phyloP scores from a whole-genome alignment of 2,113 vertebrate species.

The Siniperca knerii region DNA sequence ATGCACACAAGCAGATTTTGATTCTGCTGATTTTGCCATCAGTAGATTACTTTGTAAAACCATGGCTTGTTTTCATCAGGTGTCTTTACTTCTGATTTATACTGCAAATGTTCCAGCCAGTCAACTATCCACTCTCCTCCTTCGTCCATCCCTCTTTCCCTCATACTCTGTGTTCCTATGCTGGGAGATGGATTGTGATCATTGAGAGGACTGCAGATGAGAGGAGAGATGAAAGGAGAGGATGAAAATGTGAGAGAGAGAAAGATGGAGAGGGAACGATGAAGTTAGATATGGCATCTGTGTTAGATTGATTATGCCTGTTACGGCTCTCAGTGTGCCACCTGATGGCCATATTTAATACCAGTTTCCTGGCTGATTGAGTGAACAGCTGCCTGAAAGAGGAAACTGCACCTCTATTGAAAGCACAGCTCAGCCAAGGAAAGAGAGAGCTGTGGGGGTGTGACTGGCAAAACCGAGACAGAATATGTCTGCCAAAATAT shows the following conservation, averaged over 20 bases:
- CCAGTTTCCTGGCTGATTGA: slow-evolving; percentile 73
- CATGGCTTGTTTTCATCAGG: slow-evolving; percentile 17
- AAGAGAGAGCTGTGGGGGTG: slow-evolving; percentile 31
- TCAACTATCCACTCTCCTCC: slow-evolving; percentile 31
- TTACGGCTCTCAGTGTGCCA: slow-evolving; percentile 64
- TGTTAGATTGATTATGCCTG: slow-evolving; percentile 79
- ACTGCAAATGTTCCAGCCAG: slow-evolving; percentile 45
- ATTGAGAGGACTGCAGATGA: slow-evolving; percentile 62
- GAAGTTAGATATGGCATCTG: slow-evolving; percentile 72
- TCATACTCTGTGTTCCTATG: slow-evolving; percentile 34
- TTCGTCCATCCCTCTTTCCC: slow-evolving; percentile 41
- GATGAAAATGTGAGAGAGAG: slow-evolving; percentile 50
- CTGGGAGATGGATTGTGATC: slow-evolving; percentile 69
- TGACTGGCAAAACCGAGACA: slow-evolving; percentile 27
- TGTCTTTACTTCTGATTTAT: slow-evolving; percentile 57
- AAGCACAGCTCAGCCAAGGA: slow-evolving; percentile 59
- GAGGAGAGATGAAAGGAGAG: slow-evolving; percentile 52
- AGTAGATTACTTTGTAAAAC: slow-evolving; percentile 31
- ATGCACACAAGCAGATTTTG: not conserved
- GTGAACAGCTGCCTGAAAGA: slow-evolving; percentile 71
- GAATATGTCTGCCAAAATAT: slow-evolving; percentile 30
- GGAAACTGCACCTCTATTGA: slow-evolving; percentile 61
- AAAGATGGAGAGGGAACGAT: slow-evolving; percentile 55
- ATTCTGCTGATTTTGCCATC: slow-evolving; percentile 13
- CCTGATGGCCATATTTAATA: slow-evolving; percentile 78